Conservation (phyloP, 1,140 invertebrate species). For the Drosophila teissieri region DNA sequence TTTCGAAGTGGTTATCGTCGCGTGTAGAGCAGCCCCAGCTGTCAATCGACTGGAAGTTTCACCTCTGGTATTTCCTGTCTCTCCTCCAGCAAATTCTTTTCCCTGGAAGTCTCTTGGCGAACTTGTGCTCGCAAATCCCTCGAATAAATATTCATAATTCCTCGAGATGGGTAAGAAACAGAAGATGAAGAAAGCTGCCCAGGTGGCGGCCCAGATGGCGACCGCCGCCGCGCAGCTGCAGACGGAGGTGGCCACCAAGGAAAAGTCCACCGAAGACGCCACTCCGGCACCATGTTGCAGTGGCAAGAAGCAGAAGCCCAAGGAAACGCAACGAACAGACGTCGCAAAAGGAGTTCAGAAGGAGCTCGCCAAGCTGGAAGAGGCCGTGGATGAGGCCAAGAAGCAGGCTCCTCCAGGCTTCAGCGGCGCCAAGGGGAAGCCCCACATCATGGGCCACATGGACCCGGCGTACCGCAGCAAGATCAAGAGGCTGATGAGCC, state of each 20-base stretch:
- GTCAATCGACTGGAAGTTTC: not conserved
- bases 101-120: not conserved
- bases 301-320: not conserved
- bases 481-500: slow-evolving; percentile 24
- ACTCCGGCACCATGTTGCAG: not conserved
- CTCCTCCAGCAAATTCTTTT: not conserved
- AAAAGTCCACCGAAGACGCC: not conserved
- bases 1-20: not conserved
- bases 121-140: slow-evolving; percentile 1
- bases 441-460: not conserved
- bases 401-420: not conserved
- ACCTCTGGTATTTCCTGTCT: not conserved
- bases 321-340: too few species aligned
- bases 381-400: too few species aligned
- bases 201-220: not conserved
- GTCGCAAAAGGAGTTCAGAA: too few species aligned
- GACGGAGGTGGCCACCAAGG: not conserved
- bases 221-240: not conserved
- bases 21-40: not conserved
- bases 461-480: slow-evolving; percentile 1
- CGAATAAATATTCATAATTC: not conserved
- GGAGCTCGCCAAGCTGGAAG: too few species aligned
- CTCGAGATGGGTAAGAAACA: slow-evolving; percentile 62
- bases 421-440: not conserved
- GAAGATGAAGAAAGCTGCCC: slow-evolving; percentile 44